Evolutionary conservation across 2,113 vertebrate genomes (phyloP), one percentile per base, ranked within the genome.

Genomic region (Seriola rivoliana): DNA sequence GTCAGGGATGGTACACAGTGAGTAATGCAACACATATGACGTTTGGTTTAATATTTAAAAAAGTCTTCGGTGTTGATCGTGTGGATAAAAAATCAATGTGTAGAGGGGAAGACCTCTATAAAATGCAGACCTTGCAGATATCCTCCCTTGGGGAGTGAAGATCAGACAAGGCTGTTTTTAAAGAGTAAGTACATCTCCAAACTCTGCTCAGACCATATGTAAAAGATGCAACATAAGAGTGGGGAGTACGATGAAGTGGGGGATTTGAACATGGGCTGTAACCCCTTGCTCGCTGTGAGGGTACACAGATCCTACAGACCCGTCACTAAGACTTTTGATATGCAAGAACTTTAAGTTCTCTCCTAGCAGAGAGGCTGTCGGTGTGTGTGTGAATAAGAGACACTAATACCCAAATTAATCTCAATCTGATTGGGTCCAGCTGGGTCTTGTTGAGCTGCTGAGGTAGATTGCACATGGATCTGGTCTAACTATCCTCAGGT

Each of bases 31-130:
- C 54, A 48, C n/a, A 67, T 2, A 68, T 12, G 5, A 81, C 62
- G 38, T 57, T 54, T 71, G 59, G 32, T 81, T 84, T 48, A 72
- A 84, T 78, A 79, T 64, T 84, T 84, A 25, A 72, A 25, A 25
- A 67, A 36, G 69, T 46, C 10, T 55, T 25, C 58, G 7, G 4
- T 60, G 10, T 62, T 60, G 59, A 75, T 77, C 13, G 63, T 16
- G 17, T 42, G 59, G 60, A 71, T 74, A 50, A 57, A 57, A 58
- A 48, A 44, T 21, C 54, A 29, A 29, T 62, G 14, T 42, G 17
- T 46, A 55, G 54, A 40, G 38, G 0, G n/a, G 6, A 12, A 21
- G 36, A 48, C 44, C 17, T 71, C 11, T 68, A 58, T 62, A 46
- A 69, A 64, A 57, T 13, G 21, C 44, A 71, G 46, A 65, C 60